These are phyloP conservation scores for Heliconius aoede DNA, from an alignment of 2,888 invertebrate species.

Conservation along the genomic window DNA sequence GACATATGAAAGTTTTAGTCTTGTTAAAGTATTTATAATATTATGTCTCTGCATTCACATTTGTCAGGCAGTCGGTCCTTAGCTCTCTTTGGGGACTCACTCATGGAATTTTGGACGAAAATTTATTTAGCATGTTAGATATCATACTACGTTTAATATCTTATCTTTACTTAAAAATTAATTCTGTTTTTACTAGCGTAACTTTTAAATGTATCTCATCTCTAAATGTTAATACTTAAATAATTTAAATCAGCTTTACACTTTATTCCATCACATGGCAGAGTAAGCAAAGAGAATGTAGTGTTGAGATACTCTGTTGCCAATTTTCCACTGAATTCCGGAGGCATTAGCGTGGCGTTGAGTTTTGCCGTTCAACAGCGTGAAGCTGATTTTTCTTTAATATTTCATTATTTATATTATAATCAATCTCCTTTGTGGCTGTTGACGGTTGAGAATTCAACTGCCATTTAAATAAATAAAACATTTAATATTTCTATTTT, in stretches of 20 bases:
- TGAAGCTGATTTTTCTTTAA: neutral
- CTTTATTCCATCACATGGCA: too few relatives aligned
- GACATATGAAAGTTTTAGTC: neutral
- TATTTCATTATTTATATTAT: neutral
- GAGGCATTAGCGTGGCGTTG: too few relatives aligned
- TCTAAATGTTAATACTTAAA: neutral
- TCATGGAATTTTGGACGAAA: slow-evolving; percentile 10
- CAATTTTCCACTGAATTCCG: too few relatives aligned
- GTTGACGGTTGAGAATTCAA: too few relatives aligned
- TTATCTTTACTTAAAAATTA: too few relatives aligned
- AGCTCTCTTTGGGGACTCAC: neutral
- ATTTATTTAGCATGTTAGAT: slow-evolving; percentile 6
- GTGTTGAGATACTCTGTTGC: too few relatives aligned
- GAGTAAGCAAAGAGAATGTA: too few relatives aligned
- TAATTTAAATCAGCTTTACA: too few relatives aligned
- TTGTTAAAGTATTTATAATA: slow-evolving; percentile 20
- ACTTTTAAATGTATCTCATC: neutral
- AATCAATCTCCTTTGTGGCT: neutral
- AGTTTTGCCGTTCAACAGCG: too few relatives aligned
- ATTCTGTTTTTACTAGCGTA: neutral
- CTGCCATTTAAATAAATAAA: too few relatives aligned
- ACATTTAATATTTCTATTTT: too few relatives aligned
- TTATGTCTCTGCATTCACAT: slow-evolving; percentile 12
- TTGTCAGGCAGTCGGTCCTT: slow-evolving; percentile 14
- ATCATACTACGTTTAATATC: neutral